Evolutionary conservation across 2,113 vertebrate genomes (phyloP), one percentile per base, ranked within the genome.

Genomic region (Macrotus californicus): DNA sequence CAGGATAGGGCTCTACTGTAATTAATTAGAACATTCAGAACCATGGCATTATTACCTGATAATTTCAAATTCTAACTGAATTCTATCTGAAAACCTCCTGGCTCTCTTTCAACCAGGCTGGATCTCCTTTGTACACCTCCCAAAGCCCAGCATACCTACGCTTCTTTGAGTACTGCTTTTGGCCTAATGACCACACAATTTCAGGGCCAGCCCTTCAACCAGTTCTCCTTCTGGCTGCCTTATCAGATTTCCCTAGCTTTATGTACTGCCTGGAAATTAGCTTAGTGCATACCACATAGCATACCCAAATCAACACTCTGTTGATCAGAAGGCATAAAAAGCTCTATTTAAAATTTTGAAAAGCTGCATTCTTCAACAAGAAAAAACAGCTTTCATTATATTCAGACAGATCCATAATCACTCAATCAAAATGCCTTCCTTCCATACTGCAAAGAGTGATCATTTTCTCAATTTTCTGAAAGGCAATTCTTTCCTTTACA

Each of bases 391-490:
- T 56, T 69, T 79, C 41, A 54, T 87, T 86, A 50, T 15, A 83
- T 67, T 91, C 77, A 89, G 69, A 77, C 13, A 80, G 48, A 97
- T 97, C 61, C 81, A 70, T 91, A 86, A 93, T 91, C 86, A 92
- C 39, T 98, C 96, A 97, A 90, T 98, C 96, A 98, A 96, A 98
- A 91, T 88, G 97, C 84, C 97, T 98, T 96, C 96, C 92, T 96
- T 96, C 95, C 84, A 84, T 79, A 87, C 67, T 94, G 86, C 79
- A 95, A 96, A 98, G 96, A 98, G 96, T 84, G 94, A 96, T 96
- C 89, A 97, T 97, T 98, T 98, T 94, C 94, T 93, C 87, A 96
- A 96, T 97, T 97, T 96, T 97, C 54, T 98, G 90, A 97, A 98
- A 98, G 82, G 75, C 83, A 81, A 50, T 94, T 91, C 67, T 97